phyloP scores from a whole-genome alignment of 92 coral and sea anemone genomes.

The Umimayanthus chanpuru region DNA sequence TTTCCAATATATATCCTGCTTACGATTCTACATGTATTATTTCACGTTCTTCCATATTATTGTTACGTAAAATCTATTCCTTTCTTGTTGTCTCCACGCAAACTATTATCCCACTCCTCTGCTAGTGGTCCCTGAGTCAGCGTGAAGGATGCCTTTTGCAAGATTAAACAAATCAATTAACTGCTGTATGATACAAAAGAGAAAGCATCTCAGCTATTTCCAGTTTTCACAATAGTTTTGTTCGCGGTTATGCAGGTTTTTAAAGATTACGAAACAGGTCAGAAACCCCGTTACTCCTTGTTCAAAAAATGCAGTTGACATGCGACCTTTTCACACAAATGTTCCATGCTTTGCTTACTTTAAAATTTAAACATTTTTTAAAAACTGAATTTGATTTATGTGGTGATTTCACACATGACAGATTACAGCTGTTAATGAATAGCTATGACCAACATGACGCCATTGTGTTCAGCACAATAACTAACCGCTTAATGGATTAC shows the following conservation, averaged over 20 bases:
- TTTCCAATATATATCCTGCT: too few species aligned
- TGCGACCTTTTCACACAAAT: background rate
- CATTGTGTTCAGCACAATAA: background rate
- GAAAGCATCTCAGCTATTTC: background rate
- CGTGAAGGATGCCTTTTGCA: background rate
- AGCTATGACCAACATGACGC: too few species aligned
- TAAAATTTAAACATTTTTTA: too few species aligned
- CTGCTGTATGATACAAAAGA: background rate
- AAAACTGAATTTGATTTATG: background rate
- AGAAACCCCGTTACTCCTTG: background rate
- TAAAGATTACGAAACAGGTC: background rate
- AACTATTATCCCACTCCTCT: too few species aligned
- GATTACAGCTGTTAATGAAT: too few species aligned
- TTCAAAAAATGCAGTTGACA: background rate
- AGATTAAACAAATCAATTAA: background rate
- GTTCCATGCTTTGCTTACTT: background rate
- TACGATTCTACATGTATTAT: too few species aligned
- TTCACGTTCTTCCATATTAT: background rate
- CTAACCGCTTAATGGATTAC: background rate
- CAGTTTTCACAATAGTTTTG: background rate
- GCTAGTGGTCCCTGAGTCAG: too few species aligned
- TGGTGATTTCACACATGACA: background rate
- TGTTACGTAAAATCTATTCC: too few species aligned
- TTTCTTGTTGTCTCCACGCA: too few species aligned
- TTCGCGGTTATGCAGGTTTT: background rate